phyloP scores from a whole-genome alignment of 2,797 vertebrate species.

The Lithobates sylvaticus region DNA sequence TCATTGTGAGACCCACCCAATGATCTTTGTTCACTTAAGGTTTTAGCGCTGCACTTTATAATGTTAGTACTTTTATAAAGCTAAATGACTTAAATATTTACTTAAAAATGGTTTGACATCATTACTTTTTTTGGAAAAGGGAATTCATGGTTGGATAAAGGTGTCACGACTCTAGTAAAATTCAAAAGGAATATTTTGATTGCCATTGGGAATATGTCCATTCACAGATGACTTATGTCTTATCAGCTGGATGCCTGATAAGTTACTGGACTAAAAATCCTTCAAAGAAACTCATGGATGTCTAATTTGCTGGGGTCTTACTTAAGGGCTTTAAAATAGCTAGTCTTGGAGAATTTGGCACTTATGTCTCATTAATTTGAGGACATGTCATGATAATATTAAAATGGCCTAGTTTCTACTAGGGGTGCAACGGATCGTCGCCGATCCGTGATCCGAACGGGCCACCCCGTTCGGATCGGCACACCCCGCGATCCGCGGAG shows the following conservation, averaged over 20 bases:
- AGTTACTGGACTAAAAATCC: not conserved
- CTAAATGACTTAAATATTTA: not conserved
- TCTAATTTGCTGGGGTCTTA: conserved; percentile 36
- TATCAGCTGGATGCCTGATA: conserved; percentile 6
- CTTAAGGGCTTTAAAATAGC: conserved; percentile 27
- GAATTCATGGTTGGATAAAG: not conserved
- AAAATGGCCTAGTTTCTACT: conserved; percentile 44
- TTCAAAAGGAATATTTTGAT: not conserved
- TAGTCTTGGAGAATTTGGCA: conserved; percentile 34
- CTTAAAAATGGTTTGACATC: not conserved
- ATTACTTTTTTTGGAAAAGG: not conserved
- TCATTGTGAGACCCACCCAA: too few species aligned
- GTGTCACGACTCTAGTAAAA: not conserved
- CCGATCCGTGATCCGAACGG: too few species aligned
- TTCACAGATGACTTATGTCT: not conserved
- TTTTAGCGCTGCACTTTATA: too few species aligned
- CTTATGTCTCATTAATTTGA: conserved; percentile 47
- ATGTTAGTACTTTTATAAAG: not conserved
- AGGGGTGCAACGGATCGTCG: too few species aligned
- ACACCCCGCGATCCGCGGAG: too few species aligned
- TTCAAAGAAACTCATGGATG: conserved; percentile 29
- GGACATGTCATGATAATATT: conserved; percentile 36
- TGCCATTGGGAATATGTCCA: conserved; percentile 10
- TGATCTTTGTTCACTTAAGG: too few species aligned
- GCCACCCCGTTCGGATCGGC: too few species aligned